Percentiles rank a stretch among this genome's conserved stretches.
Evolutionary conservation across 1,140 invertebrate genomes (phyloP).

Genomic region (Drosophila paulistorum): DNA sequence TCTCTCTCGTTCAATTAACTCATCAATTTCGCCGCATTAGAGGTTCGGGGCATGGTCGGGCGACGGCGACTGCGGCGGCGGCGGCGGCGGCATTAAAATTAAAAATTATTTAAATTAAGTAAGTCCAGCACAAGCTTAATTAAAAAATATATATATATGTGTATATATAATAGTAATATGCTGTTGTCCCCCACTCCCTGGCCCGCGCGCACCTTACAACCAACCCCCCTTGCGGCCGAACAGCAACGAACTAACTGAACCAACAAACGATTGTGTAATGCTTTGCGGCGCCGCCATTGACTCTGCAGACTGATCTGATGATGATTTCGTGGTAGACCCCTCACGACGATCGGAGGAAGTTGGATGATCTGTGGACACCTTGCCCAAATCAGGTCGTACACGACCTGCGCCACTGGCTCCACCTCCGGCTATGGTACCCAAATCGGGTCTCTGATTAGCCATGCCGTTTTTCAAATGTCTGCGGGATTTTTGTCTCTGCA

Average conservation of each 20-base stretch:
- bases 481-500: conserved; percentile 76
- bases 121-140: conserved; percentile 37
- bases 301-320: neutral
- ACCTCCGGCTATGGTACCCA: conserved; percentile 82
- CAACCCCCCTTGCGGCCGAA: conserved; percentile 93
- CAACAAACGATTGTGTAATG: conserved; percentile 85
- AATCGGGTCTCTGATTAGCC: conserved; percentile 83
- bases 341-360: conserved; percentile 21
- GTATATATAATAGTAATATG: conserved; percentile 7
- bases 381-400: conserved; percentile 86
- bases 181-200: neutral
- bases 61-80: neutral
- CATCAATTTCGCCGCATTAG: neutral
- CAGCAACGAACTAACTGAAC: conserved; percentile 90
- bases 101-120: conserved; percentile 36
- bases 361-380: conserved; percentile 82
- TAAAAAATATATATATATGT: conserved; percentile 11
- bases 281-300: conserved; percentile 83
- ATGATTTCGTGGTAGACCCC: conserved; percentile 13
- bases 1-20: conserved; percentile 7
- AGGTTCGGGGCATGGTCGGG: neutral
- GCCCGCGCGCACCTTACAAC: conserved; percentile 84
- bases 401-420: conserved; percentile 70
- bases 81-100: conserved; percentile 33
- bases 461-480: conserved; percentile 82